Evolutionary conservation across 37 sponge, comb jelly and placozoan species (phyloP).

Genomic region (Ephydatia muelleri): DNA sequence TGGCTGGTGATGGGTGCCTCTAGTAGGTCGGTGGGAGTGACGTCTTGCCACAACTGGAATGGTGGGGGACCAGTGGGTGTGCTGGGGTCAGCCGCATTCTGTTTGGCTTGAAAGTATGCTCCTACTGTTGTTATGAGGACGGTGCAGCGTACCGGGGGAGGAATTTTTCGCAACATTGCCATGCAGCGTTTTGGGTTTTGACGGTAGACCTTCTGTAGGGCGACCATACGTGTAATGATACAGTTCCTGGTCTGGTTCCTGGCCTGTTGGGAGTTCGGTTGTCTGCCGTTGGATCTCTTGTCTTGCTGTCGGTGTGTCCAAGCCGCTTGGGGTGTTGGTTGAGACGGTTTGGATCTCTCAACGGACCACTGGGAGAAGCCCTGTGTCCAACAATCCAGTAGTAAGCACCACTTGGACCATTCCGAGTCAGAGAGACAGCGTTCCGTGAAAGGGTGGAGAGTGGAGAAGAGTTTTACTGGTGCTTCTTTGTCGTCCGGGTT

Average conservation of each 20-base stretch:
- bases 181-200: background rate
- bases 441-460: background rate
- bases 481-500: background rate
- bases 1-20: conserved; percentile 5
- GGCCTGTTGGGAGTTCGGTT: background rate
- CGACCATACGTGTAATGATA: background rate
- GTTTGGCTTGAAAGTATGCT: background rate
- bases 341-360: background rate
- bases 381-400: background rate
- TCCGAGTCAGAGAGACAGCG: background rate
- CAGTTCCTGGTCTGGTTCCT: background rate
- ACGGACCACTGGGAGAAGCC: background rate
- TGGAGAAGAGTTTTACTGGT: background rate
- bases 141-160: background rate
- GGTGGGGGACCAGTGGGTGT: background rate
- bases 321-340: background rate
- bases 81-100: background rate
- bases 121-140: background rate
- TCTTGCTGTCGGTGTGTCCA: background rate
- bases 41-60: background rate
- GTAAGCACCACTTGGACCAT: background rate
- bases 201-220: background rate
- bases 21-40: background rate
- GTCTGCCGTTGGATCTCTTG: background rate
- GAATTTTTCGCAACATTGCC: background rate